These are phyloP conservation scores for Sciurus carolinensis DNA, from an alignment of 2,797 vertebrate species.

Conservation along the genomic window DNA sequence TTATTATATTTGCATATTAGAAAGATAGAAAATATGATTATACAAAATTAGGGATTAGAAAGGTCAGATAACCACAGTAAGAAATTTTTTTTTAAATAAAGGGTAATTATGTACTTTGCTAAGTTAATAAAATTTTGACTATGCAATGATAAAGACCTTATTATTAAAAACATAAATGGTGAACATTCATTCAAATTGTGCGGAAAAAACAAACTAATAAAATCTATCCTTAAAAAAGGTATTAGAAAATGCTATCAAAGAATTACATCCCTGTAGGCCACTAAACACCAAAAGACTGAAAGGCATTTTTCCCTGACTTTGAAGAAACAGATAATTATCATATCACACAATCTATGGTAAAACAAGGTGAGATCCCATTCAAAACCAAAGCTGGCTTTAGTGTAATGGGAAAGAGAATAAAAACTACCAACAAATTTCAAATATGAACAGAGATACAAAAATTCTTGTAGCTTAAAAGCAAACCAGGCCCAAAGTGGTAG, in stretches of 20 bases:
- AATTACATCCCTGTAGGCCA: not conserved
- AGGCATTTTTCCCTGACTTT: no score
- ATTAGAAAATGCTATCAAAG: not conserved
- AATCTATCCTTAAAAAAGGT: not conserved
- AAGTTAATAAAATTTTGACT: not conserved
- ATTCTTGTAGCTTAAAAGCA: not conserved
- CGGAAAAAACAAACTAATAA: not conserved
- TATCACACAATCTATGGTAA: no score
- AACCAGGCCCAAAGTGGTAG: not conserved
- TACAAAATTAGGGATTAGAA: not conserved
- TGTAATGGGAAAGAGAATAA: not conserved
- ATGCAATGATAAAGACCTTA: not conserved
- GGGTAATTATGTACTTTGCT: not conserved
- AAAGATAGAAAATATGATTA: not conserved
- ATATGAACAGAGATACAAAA: not conserved
- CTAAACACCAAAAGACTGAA: no score
- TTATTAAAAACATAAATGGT: not conserved
- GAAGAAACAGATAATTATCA: no score
- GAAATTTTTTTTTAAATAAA: not conserved
- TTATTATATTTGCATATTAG: not conserved
- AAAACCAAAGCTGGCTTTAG: not conserved
- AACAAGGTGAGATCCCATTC: not conserved
- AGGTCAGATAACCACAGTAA: not conserved
- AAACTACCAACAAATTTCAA: not conserved
- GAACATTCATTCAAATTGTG: not conserved